phyloP scores from a whole-genome alignment of 2,888 invertebrate species.

The Thereva nobilitata region DNA sequence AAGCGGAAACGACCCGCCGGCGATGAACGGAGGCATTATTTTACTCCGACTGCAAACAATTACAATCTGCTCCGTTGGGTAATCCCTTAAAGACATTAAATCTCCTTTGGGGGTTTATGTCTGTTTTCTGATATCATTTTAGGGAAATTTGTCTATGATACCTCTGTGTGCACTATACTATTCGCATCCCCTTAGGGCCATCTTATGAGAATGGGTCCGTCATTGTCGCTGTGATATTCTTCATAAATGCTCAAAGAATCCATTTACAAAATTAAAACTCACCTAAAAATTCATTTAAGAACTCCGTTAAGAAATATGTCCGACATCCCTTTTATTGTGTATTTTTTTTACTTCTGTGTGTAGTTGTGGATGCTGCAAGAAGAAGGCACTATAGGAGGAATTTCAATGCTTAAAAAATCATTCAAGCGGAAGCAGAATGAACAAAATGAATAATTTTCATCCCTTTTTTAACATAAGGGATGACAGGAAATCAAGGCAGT shows the following conservation, averaged over 20 bases:
- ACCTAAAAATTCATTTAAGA: conserved; percentile 20
- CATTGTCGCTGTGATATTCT: conserved; percentile 1
- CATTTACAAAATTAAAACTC: conserved; percentile 38
- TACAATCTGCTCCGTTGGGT: conserved; percentile 32
- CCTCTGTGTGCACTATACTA: no score
- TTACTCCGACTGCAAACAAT: conserved; percentile 29
- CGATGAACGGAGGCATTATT: conserved; percentile 7
- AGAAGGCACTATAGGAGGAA: no score
- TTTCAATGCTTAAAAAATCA: neutral
- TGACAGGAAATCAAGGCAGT: conserved; percentile 10
- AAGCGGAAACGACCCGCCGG: neutral
- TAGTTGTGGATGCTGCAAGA: no score
- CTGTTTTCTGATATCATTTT: conserved; percentile 18
- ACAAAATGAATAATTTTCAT: conserved; percentile 4
- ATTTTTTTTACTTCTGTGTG: neutral
- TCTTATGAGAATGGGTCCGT: neutral
- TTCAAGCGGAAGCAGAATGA: conserved; percentile 21
- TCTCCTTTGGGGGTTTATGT: conserved; percentile 10
- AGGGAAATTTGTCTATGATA: neutral
- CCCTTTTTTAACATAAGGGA: conserved; percentile 5
- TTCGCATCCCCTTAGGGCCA: no score
- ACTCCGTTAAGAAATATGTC: conserved; percentile 11
- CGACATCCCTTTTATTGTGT: neutral
- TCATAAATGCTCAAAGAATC: conserved; percentile 31
- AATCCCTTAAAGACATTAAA: conserved; percentile 38